phyloP scores from a whole-genome alignment of 2,797 vertebrate species.

The Vespertilio murinus region DNA sequence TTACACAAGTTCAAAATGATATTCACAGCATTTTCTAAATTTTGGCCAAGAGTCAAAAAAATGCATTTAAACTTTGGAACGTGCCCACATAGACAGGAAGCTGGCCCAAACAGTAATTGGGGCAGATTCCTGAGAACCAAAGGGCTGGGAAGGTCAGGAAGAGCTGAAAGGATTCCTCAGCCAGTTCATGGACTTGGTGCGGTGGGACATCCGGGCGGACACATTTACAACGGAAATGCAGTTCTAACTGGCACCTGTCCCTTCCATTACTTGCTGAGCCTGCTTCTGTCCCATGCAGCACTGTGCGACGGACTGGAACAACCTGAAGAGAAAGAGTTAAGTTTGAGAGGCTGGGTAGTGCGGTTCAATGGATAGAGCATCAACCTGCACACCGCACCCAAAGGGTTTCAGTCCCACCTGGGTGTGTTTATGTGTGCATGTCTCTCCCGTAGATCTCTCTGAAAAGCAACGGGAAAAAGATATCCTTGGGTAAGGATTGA shows the following conservation, averaged over 20 bases:
- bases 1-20: conserved; percentile 97
- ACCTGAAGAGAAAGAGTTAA: conserved; percentile 82
- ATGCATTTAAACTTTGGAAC: conserved; percentile 86
- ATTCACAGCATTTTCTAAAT: conserved; percentile 95
- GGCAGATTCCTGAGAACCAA: conserved; percentile 75
- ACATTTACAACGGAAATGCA: background rate
- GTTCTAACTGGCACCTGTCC: conserved; percentile 95
- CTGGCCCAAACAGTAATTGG: conserved; percentile 74
- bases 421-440: too few relatives aligned
- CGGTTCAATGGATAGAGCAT: too few relatives aligned
- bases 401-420: too few relatives aligned
- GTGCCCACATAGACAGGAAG: conserved; percentile 79
- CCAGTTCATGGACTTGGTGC: conserved; percentile 67
- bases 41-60: conserved; percentile 88
- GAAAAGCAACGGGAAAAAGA: too few relatives aligned
- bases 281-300: conserved; percentile 99
- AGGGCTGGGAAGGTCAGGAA: conserved; percentile 83
- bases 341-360: background rate
- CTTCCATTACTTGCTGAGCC: conserved; percentile 99
- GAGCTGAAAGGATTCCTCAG: conserved; percentile 82
- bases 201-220: conserved; percentile 71
- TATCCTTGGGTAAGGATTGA: too few relatives aligned
- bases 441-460: too few relatives aligned
- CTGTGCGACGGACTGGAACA: conserved; percentile 99
- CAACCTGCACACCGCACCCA: too few relatives aligned